Percentiles rank a stretch among this genome's conserved stretches.
Evolutionary conservation across 2,797 vertebrate species (phyloP).

Genomic region (Linurgus olivaceus): DNA sequence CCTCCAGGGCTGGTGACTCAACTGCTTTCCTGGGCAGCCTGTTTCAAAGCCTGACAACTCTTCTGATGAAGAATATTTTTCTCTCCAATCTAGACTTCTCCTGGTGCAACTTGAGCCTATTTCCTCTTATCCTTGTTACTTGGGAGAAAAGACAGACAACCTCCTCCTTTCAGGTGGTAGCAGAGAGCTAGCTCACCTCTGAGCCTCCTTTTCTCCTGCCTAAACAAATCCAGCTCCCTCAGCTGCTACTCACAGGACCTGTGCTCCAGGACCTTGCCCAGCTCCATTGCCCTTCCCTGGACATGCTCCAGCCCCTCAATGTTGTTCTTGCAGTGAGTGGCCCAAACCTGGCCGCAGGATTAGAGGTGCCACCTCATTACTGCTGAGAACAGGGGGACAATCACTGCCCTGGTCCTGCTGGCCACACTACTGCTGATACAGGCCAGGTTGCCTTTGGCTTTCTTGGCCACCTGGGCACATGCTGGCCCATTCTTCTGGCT

Average conservation of each 20-base stretch:
- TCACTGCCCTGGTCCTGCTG: not conserved
- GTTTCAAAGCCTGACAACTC: not conserved
- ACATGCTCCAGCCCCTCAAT: accelerated
- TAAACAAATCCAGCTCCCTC: not conserved
- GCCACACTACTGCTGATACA: not conserved
- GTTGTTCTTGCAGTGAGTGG: not conserved
- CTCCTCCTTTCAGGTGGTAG: not conserved
- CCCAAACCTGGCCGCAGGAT: not conserved
- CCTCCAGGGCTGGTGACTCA: not conserved
- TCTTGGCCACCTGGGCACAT: not conserved
- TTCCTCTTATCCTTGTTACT: not conserved
- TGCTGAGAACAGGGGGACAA: accelerated
- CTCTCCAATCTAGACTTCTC: not conserved
- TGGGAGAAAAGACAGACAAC: not conserved
- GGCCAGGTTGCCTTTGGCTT: not conserved
- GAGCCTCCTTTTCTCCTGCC: not conserved
- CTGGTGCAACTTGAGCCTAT: not conserved
- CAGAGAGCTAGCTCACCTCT: not conserved
- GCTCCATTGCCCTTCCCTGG: accelerated
- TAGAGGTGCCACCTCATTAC: accelerated
- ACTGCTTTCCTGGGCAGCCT: not conserved
- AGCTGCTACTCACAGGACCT: not conserved
- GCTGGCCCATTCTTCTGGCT: accelerated
- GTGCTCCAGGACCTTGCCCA: not conserved
- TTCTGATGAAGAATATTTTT: not conserved